Conservation (phyloP, 2,888 invertebrate genomes). For the Alloplasta piceator region DNA sequence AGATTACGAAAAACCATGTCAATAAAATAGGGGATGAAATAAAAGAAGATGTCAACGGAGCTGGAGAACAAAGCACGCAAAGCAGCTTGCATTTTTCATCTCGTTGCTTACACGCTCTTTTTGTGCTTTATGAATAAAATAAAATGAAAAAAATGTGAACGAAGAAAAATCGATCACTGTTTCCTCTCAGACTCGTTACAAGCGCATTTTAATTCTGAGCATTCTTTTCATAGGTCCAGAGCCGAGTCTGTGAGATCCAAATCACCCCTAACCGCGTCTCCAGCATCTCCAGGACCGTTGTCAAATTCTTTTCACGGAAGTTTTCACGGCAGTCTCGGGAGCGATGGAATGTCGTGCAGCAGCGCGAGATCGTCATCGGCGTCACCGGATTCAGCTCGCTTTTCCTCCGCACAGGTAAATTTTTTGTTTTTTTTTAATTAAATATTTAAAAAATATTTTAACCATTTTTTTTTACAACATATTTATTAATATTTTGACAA, state of each 20-base stretch:
- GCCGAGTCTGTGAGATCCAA: slow-evolving; percentile 82
- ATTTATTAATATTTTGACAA: neutral
- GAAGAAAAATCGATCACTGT: neutral
- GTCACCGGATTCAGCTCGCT: slow-evolving; percentile 81
- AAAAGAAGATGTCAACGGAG: too few species aligned
- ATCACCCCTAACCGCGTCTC: slow-evolving; percentile 80
- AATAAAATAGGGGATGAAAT: too few species aligned
- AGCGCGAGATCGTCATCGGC: slow-evolving; percentile 82
- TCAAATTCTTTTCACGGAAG: slow-evolving; percentile 81
- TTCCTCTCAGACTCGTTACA: too few species aligned
- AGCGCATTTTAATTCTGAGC: neutral
- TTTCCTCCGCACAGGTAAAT: slow-evolving; percentile 80
- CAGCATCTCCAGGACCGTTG: slow-evolving; percentile 80
- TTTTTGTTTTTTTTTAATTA: too few species aligned
- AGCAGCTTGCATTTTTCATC: slow-evolving; percentile 29
- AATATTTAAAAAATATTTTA: too few species aligned
- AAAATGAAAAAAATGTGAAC: slow-evolving; percentile 5
- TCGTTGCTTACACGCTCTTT: slow-evolving; percentile 4
- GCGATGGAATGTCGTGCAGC: slow-evolving; percentile 82
- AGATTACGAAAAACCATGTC: too few species aligned
- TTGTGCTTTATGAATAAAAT: slow-evolving; percentile 14
- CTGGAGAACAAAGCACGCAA: neutral
- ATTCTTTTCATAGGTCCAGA: slow-evolving; percentile 75
- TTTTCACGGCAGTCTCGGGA: slow-evolving; percentile 82
- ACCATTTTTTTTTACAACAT: too few species aligned